Evolutionary conservation across 2,888 invertebrate species (phyloP).

Genomic region (Rhingia rostrata): DNA sequence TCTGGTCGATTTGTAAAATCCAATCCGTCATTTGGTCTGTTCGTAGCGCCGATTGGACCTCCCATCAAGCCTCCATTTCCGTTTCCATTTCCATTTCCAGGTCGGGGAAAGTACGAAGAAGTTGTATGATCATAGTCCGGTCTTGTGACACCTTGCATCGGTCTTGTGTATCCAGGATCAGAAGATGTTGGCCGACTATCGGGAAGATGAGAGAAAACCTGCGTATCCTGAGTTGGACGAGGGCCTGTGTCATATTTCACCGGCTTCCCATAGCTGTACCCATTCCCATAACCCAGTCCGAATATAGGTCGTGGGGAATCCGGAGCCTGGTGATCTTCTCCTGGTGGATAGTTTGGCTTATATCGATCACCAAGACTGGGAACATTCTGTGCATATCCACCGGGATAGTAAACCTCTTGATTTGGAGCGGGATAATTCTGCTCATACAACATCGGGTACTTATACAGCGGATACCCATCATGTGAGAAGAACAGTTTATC

Average conservation of each 20-base stretch:
- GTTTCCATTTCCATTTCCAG: slow-evolving; percentile 74
- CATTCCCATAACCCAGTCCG: slow-evolving; percentile 81
- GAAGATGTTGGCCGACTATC: slow-evolving; percentile 76
- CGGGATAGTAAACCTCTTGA: slow-evolving; percentile 80
- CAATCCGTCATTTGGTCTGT: slow-evolving; percentile 70
- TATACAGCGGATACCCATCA: slow-evolving; percentile 81
- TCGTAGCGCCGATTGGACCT: slow-evolving; percentile 15
- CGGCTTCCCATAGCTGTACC: slow-evolving; percentile 81
- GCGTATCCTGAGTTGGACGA: slow-evolving; percentile 74
- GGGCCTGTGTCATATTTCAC: slow-evolving; percentile 77
- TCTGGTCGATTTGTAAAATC: slow-evolving; percentile 81
- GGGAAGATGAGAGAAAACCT: slow-evolving; percentile 47
- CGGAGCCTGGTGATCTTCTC: slow-evolving; percentile 74
- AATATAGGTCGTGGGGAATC: slow-evolving; percentile 80
- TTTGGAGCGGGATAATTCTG: slow-evolving; percentile 82
- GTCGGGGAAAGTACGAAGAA: slow-evolving; percentile 76
- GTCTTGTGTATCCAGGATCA: slow-evolving; percentile 55
- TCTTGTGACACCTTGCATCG: slow-evolving; percentile 31
- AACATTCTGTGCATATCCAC: slow-evolving; percentile 82
- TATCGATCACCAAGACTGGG: slow-evolving; percentile 81
- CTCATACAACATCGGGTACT: slow-evolving; percentile 82
- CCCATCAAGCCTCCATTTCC: too few relatives aligned
- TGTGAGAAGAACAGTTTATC: slow-evolving; percentile 82
- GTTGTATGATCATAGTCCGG: slow-evolving; percentile 64
- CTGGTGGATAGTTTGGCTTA: slow-evolving; percentile 76